A percentile compares a stretch with the other conserved stretches of the same genome.
Conservation (phyloP, 1,140 invertebrate species). For the Polypedilum pembai region DNA sequence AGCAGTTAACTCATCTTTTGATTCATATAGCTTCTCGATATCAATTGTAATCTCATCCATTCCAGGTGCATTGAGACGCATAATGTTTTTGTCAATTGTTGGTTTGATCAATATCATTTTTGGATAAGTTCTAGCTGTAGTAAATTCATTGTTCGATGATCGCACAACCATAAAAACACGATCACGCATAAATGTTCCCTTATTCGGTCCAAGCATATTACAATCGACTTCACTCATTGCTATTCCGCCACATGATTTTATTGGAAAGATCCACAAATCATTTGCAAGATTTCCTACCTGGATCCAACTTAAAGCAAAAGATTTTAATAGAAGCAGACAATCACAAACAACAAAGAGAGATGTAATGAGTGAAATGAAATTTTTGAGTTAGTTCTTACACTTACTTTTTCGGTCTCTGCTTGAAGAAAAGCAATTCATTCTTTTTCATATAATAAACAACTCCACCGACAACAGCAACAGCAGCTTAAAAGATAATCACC, state of each 20-base stretch:
- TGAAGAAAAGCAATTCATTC: background rate
- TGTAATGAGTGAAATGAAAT: too few species aligned
- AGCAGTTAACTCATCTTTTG: constrained; percentile 38
- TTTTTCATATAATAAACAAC: constrained; percentile 14
- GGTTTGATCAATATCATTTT: constrained; percentile 48
- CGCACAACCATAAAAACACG: constrained; percentile 48
- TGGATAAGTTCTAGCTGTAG: constrained; percentile 47
- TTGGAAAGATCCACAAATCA: constrained; percentile 44
- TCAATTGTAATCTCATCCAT: constrained; percentile 48
- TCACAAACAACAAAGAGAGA: background rate
- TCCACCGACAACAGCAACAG: background rate
- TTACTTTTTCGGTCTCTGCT: background rate
- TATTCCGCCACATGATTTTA: constrained; percentile 48
- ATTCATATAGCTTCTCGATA: background rate
- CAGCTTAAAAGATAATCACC: background rate
- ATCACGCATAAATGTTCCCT: constrained; percentile 44
- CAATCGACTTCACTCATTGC: constrained; percentile 42
- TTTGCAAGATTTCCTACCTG: constrained; percentile 47
- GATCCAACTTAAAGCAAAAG: constrained; percentile 35
- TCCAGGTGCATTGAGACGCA: constrained; percentile 44
- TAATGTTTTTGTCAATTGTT: constrained; percentile 38
- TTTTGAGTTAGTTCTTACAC: background rate
- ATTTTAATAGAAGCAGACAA: background rate
- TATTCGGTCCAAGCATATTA: constrained; percentile 44
- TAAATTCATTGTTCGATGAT: constrained; percentile 44